Conservation (phyloP, 37 sponge, comb jelly and placozoan genomes). For the Crambe crambe region DNA sequence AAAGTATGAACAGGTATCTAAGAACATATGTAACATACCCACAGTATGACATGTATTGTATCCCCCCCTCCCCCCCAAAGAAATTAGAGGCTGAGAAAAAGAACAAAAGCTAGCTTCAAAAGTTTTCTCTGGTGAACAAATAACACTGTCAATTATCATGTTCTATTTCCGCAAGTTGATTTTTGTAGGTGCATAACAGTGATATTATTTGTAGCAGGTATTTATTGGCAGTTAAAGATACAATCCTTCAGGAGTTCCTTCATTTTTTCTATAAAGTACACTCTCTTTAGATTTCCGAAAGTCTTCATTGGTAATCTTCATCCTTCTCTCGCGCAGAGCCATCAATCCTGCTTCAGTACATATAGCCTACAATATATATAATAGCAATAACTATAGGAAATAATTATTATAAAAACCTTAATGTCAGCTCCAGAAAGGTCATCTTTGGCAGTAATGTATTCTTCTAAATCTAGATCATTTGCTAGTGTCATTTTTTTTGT, state of each 20-base stretch:
- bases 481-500: slow-evolving; percentile 96
- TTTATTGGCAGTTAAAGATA: slow-evolving; percentile 62
- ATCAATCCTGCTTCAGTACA: slow-evolving; percentile 96
- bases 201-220: too few species aligned
- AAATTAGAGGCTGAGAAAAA: too few species aligned
- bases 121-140: too few species aligned
- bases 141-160: too few species aligned
- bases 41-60: too few species aligned
- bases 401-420: slow-evolving; percentile 65
- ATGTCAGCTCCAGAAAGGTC: slow-evolving; percentile 99
- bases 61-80: too few species aligned
- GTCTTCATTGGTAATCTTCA: slow-evolving; percentile 96
- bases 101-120: too few species aligned
- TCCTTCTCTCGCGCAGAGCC: slow-evolving; percentile 92
- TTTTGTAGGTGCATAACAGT: too few species aligned
- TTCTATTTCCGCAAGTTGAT: too few species aligned
- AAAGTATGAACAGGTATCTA: slow-evolving; percentile 43
- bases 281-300: slow-evolving; percentile 94
- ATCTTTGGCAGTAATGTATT: slow-evolving; percentile 96
- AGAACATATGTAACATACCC: not conserved
- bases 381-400: not conserved
- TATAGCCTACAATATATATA: slow-evolving; percentile 71
- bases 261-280: slow-evolving; percentile 96
- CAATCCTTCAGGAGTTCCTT: slow-evolving; percentile 97
- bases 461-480: slow-evolving; percentile 92